phyloP scores from a whole-genome alignment of 2,888 invertebrate genomes.

The Cloeon dipterum region DNA sequence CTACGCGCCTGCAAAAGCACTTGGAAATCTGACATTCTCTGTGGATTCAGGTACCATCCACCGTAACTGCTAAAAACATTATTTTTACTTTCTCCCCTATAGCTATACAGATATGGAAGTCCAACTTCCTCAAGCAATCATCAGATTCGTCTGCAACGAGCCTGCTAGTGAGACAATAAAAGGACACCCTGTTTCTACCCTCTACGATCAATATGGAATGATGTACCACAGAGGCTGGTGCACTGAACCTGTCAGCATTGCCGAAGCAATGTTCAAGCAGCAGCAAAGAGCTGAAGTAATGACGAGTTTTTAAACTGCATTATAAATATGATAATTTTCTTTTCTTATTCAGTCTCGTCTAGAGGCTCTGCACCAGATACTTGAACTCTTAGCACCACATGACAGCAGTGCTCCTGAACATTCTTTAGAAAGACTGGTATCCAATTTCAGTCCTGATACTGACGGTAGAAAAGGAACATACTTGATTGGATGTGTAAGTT shows the following conservation, averaged over 20 bases:
- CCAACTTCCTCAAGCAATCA: too few relatives aligned
- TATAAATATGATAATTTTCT: background rate
- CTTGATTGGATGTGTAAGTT: conserved; percentile 9
- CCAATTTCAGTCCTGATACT: background rate
- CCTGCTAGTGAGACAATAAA: too few relatives aligned
- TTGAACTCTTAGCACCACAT: conserved; percentile 15
- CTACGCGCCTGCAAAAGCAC: conserved; percentile 10
- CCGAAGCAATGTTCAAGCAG: conserved; percentile 15
- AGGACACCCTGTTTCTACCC: too few relatives aligned
- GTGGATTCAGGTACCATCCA: too few relatives aligned
- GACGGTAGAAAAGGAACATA: background rate
- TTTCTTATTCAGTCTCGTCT: conserved; percentile 15
- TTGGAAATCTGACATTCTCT: background rate
- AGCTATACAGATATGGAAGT: too few relatives aligned
- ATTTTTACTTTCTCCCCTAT: too few relatives aligned
- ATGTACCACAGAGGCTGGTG: too few relatives aligned
- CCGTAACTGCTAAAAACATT: too few relatives aligned
- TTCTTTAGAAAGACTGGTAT: too few relatives aligned
- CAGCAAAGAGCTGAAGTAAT: conserved; percentile 11
- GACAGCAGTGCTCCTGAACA: background rate
- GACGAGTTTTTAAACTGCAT: background rate
- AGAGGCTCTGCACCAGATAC: conserved; percentile 19
- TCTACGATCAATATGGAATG: too few relatives aligned
- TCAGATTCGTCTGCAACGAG: conserved; percentile 17
- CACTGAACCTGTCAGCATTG: conserved; percentile 15